Conservation (phyloP, 2,113 vertebrate genomes). For the Tiliqua scincoides region DNA sequence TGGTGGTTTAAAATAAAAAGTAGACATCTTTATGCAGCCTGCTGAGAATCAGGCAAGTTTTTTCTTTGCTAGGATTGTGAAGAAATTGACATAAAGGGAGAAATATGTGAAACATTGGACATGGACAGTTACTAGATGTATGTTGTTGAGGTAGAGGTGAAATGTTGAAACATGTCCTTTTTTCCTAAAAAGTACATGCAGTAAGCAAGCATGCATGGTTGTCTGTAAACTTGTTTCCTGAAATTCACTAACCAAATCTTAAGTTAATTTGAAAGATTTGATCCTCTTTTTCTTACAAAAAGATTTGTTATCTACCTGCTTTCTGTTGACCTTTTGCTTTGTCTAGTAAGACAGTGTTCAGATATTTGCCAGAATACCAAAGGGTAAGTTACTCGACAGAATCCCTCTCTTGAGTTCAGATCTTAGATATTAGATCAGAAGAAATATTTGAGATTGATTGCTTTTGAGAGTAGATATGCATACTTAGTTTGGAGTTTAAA, state of each 20-base stretch:
- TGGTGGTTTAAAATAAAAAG: neutral
- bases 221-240: neutral
- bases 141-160: neutral
- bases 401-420: too few relatives aligned
- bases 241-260: neutral
- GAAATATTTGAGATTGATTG: neutral
- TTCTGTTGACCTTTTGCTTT: too few relatives aligned
- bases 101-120: neutral
- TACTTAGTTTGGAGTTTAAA: neutral
- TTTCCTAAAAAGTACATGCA: neutral
- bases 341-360: too few relatives aligned
- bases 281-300: too few relatives aligned
- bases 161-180: neutral
- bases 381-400: too few relatives aligned
- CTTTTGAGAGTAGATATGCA: neutral
- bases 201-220: neutral
- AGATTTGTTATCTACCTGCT: too few relatives aligned
- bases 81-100: neutral
- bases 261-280: neutral
- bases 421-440: too few relatives aligned
- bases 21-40: neutral
- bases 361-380: too few relatives aligned
- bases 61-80: neutral
- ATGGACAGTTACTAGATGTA: neutral
- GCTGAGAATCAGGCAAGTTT: neutral